phyloP scores from a whole-genome alignment of 2,113 vertebrate genomes.

The Lophochroa leadbeateri region DNA sequence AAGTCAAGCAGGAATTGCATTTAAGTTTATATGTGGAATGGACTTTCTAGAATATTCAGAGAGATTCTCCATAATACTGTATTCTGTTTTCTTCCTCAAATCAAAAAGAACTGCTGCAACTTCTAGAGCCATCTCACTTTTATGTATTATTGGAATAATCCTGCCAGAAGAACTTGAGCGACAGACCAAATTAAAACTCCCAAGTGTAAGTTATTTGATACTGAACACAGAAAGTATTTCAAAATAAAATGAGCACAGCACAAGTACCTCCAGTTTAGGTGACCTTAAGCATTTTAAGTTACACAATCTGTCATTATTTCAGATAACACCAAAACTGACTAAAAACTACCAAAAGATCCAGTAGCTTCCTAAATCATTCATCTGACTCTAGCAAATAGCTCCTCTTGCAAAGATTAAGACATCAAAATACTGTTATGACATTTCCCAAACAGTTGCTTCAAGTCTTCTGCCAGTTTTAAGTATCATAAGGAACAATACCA shows the following conservation, averaged over 20 bases:
- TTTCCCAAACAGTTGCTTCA: neutral
- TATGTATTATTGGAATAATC: neutral
- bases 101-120: neutral
- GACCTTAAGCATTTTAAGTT: neutral
- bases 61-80: neutral
- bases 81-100: neutral
- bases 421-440: neutral
- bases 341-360: neutral
- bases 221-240: neutral
- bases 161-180: neutral
- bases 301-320: neutral
- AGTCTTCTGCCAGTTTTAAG: neutral
- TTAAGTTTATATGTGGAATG: neutral
- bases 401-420: neutral
- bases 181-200: neutral
- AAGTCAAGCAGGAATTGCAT: neutral
- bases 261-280: neutral
- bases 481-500: neutral
- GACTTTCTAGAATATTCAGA: neutral
- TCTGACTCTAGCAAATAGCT: neutral
- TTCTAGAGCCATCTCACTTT: neutral
- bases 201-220: neutral
- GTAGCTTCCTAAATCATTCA: neutral
- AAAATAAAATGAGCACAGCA: neutral
- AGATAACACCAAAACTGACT: neutral